Conservation (phyloP, 64 coral and sea anemone genomes). For the Catalaphyllia jardinei region DNA sequence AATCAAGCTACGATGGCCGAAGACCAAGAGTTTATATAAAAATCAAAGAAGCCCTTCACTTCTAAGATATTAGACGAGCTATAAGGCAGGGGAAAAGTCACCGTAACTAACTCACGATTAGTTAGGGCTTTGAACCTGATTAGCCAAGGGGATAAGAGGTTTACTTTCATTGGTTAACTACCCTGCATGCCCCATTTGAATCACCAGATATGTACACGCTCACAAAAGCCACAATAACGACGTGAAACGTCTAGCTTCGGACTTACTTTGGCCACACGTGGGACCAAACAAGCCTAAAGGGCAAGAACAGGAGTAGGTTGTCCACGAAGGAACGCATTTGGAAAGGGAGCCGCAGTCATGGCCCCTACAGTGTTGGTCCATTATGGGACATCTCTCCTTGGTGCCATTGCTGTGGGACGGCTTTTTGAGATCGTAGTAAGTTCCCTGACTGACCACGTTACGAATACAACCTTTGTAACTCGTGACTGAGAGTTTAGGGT, state of each 20-base stretch:
- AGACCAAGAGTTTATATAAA: too few species aligned
- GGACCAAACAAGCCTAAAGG: constrained; percentile 23
- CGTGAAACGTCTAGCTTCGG: neutral
- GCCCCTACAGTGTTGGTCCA: constrained; percentile 80
- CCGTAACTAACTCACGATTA: too few species aligned
- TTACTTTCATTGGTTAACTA: too few species aligned
- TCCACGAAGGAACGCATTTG: constrained; percentile 75
- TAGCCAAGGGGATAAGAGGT: too few species aligned
- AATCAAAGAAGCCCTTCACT: too few species aligned
- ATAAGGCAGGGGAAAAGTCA: too few species aligned
- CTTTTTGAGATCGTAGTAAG: constrained; percentile 53
- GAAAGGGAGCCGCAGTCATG: constrained; percentile 61
- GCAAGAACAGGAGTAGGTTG: constrained; percentile 74
- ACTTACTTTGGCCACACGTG: constrained; percentile 49
- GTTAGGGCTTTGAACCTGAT: too few species aligned
- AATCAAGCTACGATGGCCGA: too few species aligned
- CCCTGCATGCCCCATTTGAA: too few species aligned
- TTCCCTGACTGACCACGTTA: constrained; percentile 75
- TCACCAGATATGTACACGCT: too few species aligned
- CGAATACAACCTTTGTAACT: constrained; percentile 93
- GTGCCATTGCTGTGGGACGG: constrained; percentile 51
- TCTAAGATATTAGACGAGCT: too few species aligned
- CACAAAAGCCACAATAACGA: too few species aligned
- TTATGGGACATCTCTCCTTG: constrained; percentile 73
- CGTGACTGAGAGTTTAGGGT: constrained; percentile 59